Conservation (phyloP, 2,113 vertebrate species). For the Neomonachus schauinslandi region DNA sequence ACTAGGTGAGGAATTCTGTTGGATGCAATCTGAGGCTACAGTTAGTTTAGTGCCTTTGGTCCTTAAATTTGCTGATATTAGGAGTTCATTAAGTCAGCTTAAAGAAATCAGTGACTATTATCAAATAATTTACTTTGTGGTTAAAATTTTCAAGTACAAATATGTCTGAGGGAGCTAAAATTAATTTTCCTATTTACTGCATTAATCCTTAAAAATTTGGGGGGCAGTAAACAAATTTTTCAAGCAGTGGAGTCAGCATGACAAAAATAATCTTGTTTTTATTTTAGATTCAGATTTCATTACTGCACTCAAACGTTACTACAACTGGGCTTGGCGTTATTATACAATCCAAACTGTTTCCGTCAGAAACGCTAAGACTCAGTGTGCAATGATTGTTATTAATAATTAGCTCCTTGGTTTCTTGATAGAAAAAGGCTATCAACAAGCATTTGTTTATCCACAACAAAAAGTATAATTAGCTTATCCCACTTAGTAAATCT, state of each 20-base stretch:
- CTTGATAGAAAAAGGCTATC: slow-evolving; percentile 93
- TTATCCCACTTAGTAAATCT: slow-evolving; percentile 93
- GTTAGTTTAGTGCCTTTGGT: slow-evolving; percentile 52
- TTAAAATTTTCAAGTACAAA: slow-evolving; percentile 46
- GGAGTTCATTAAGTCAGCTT: slow-evolving; percentile 66
- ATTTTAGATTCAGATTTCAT: slow-evolving; percentile 92
- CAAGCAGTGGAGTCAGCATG: slow-evolving; percentile 89
- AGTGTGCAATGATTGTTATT: slow-evolving; percentile 90
- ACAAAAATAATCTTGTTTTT: slow-evolving; percentile 93
- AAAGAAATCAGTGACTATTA: slow-evolving; percentile 65
- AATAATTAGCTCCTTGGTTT: slow-evolving; percentile 90
- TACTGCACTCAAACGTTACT: slow-evolving; percentile 89
- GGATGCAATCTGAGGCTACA: slow-evolving; percentile 50
- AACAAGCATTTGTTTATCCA: slow-evolving; percentile 94
- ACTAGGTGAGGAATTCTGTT: slow-evolving; percentile 51
- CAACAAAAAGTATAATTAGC: slow-evolving; percentile 93
- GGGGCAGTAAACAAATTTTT: slow-evolving; percentile 85
- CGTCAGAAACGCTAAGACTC: slow-evolving; percentile 91
- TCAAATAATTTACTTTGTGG: slow-evolving; percentile 64
- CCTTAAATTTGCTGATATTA: slow-evolving; percentile 76
- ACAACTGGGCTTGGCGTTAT: slow-evolving; percentile 90
- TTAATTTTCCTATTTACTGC: slow-evolving; percentile 68
- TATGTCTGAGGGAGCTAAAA: slow-evolving; percentile 45
- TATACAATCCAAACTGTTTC: slow-evolving; percentile 91
- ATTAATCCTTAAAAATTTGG: slow-evolving; percentile 72